Conservation (phyloP, 2,113 vertebrate species). For the Gallinago undulata region DNA sequence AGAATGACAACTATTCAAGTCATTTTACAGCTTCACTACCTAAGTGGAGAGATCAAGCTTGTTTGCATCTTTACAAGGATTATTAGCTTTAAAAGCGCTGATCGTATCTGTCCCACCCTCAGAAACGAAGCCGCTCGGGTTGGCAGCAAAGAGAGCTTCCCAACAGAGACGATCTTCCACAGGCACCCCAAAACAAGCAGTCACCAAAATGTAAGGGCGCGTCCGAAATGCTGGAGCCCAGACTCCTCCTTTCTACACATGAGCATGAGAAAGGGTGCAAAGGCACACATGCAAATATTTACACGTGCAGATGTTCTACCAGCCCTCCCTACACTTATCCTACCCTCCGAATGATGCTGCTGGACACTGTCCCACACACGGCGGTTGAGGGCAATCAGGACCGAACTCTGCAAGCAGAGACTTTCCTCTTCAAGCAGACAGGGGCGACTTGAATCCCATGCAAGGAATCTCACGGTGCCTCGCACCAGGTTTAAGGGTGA, state of each 20-base stretch:
- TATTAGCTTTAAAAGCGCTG: constrained; percentile 15
- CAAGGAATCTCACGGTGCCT: background rate
- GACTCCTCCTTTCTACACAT: background rate
- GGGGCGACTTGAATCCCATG: background rate
- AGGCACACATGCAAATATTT: background rate
- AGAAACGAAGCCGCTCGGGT: background rate
- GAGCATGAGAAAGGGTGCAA: background rate
- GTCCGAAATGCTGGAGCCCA: background rate
- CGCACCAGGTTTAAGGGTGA: background rate
- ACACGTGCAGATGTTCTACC: background rate
- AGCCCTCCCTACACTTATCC: background rate
- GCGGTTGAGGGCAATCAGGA: background rate
- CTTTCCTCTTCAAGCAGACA: background rate
- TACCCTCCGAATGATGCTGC: background rate
- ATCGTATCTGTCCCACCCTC: background rate
- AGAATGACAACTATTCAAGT: constrained; percentile 31
- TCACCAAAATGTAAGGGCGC: background rate
- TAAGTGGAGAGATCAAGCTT: constrained; percentile 4
- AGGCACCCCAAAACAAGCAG: background rate
- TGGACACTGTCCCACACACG: background rate
- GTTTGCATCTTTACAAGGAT: constrained; percentile 4
- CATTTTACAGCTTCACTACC: constrained; percentile 28
- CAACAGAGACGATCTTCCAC: background rate
- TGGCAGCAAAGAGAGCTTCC: background rate
- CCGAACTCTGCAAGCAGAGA: background rate